Conservation (phyloP, 2,797 vertebrate species). For the Neopelma chrysocephalum region DNA sequence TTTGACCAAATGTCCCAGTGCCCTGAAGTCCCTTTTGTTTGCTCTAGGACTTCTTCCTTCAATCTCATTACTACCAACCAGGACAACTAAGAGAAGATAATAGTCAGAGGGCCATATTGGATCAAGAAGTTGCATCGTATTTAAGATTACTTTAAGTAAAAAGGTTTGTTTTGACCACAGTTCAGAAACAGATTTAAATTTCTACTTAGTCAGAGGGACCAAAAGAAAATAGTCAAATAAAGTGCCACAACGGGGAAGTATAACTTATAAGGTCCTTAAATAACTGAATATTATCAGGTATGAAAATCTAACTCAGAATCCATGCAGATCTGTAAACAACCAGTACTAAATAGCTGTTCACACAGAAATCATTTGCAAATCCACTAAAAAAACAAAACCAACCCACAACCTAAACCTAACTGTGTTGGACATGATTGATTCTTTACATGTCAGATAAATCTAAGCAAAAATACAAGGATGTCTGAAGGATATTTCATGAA, state of each 20-base stretch:
- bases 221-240: neutral
- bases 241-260: neutral
- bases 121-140: neutral
- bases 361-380: neutral
- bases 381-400: neutral
- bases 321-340: neutral
- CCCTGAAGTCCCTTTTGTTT: neutral
- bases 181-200: neutral
- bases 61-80: neutral
- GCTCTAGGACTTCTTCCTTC: neutral
- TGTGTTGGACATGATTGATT: neutral
- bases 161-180: neutral
- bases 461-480: neutral
- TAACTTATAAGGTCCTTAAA: neutral
- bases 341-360: neutral
- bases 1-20: neutral
- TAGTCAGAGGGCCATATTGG: fast-evolving
- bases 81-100: neutral
- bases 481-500: neutral
- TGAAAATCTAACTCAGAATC: neutral
- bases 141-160: neutral
- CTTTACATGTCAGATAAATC: neutral
- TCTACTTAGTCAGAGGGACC: neutral
- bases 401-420: neutral
- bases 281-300: neutral